phyloP scores from a whole-genome alignment of 2,888 invertebrate species.

The Drosophila infuscata region DNA sequence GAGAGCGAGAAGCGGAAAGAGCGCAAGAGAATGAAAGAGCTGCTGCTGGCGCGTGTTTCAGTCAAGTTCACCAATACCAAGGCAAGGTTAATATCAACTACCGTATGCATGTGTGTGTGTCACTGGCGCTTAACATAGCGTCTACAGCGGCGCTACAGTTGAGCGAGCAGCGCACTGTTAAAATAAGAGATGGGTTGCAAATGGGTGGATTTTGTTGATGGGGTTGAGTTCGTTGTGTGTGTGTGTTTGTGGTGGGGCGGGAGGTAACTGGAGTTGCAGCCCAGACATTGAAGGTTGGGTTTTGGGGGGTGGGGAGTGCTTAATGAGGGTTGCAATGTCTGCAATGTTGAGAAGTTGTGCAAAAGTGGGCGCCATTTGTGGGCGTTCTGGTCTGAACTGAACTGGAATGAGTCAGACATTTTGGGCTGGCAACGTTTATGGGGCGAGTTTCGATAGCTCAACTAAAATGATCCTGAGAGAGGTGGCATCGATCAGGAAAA shows the following conservation, averaged over 20 bases:
- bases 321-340: constrained; percentile 74
- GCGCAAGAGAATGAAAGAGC: constrained; percentile 28
- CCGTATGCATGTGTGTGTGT: constrained; percentile 29
- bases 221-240: constrained; percentile 15
- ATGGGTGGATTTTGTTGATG: constrained; percentile 12
- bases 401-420: constrained; percentile 63
- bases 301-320: constrained; percentile 17
- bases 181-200: constrained; percentile 19
- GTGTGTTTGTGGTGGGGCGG: not conserved
- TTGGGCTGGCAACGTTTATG: constrained; percentile 38
- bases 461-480: constrained; percentile 52
- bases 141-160: constrained; percentile 67
- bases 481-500: constrained; percentile 31
- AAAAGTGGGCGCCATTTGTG: constrained; percentile 38
- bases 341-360: constrained; percentile 54
- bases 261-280: constrained; percentile 60
- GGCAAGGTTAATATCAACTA: constrained; percentile 50
- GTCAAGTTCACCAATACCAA: constrained; percentile 81
- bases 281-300: constrained; percentile 58
- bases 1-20: constrained; percentile 28
- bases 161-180: constrained; percentile 63
- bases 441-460: constrained; percentile 10
- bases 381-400: constrained; percentile 3
- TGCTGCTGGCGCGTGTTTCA: constrained; percentile 48
- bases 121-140: constrained; percentile 56